Percentiles rank a stretch among this genome's conserved stretches.
Evolutionary conservation across 1,140 invertebrate genomes (phyloP).

Genomic region (Ceratosolen solmsi): DNA sequence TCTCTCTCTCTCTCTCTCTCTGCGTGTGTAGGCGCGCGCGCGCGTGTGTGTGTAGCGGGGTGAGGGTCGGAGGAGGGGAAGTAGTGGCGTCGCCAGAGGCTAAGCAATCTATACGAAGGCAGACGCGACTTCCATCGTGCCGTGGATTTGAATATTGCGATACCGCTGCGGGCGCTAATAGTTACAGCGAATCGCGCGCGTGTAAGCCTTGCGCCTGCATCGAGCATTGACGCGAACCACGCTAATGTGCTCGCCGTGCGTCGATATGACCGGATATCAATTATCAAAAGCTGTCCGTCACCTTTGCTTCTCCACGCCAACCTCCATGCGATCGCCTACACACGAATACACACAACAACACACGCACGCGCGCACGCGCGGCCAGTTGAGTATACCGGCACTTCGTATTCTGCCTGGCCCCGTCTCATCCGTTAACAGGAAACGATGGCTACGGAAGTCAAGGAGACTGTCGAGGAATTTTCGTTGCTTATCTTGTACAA

Average conservation of each 20-base stretch:
- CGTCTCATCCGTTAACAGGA: too few relatives aligned
- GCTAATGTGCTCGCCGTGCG: constrained; percentile 46
- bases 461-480: too few relatives aligned
- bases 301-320: too few relatives aligned
- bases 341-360: background rate
- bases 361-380: background rate
- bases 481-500: too few relatives aligned
- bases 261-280: background rate
- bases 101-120: constrained; percentile 69
- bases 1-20: too few relatives aligned
- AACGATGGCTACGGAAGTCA: too few relatives aligned
- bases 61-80: too few relatives aligned
- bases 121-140: constrained; percentile 68
- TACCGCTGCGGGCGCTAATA: constrained; percentile 70
- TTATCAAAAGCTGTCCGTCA: too few relatives aligned
- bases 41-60: background rate
- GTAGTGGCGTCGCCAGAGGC: constrained; percentile 60
- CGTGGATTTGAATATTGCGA: constrained; percentile 73
- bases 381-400: background rate
- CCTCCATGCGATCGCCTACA: background rate
- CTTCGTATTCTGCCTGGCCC: background rate
- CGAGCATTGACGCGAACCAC: constrained; percentile 63
- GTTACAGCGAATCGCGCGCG: constrained; percentile 67
- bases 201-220: too few relatives aligned
- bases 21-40: constrained; percentile 35